phyloP scores from a whole-genome alignment of 2,797 vertebrate genomes.

The Melanotaenia maccullochi region DNA sequence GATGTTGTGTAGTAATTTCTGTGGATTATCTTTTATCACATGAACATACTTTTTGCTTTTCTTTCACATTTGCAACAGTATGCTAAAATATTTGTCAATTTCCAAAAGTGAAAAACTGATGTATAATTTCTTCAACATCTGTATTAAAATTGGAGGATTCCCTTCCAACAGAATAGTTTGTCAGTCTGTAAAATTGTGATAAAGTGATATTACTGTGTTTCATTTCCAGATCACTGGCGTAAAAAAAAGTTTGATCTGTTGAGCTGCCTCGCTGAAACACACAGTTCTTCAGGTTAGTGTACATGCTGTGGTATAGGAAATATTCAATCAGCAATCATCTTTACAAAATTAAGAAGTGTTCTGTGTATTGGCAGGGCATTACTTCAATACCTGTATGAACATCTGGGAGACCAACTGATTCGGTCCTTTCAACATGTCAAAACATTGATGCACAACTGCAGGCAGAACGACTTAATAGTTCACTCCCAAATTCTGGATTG shows the following conservation, averaged over 20 bases:
- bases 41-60: neutral
- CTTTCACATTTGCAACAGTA: neutral
- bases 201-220: neutral
- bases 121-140: neutral
- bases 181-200: neutral
- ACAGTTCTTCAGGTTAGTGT: neutral
- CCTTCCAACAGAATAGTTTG: neutral
- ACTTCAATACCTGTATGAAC: neutral
- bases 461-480: neutral
- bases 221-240: neutral
- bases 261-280: neutral
- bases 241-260: neutral
- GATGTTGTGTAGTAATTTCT: neutral
- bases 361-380: neutral
- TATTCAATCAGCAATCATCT: constrained; percentile 5
- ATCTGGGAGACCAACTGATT: neutral
- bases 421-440: neutral
- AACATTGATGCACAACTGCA: neutral
- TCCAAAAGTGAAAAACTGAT: neutral
- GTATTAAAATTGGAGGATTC: neutral
- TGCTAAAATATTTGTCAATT: neutral
- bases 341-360: neutral
- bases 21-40: neutral
- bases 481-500: constrained; percentile 7
- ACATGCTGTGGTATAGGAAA: constrained; percentile 1